Conservation (phyloP, 2,113 vertebrate genomes). For the Eublepharis macularius region DNA sequence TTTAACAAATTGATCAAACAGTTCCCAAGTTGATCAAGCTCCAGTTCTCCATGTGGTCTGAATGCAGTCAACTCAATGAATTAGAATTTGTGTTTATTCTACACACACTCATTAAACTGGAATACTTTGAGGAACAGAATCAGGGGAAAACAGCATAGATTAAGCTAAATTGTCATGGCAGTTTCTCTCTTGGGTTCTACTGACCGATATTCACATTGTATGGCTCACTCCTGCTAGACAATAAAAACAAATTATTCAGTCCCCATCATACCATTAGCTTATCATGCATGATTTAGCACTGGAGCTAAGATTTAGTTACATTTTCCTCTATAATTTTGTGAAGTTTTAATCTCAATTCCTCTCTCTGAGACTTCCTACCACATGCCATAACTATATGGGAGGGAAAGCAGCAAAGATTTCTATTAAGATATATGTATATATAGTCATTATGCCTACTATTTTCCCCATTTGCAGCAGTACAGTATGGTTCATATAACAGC, state of each 20-base stretch:
- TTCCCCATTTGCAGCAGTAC: neutral
- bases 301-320: neutral
- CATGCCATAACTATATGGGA: neutral
- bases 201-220: neutral
- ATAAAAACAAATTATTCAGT: neutral
- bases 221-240: neutral
- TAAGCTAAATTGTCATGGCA: neutral
- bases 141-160: neutral
- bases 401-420: neutral
- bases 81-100: no score
- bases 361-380: neutral
- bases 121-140: neutral
- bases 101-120: no score
- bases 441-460: neutral
- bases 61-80: no score
- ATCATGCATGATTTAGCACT: neutral
- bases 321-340: neutral
- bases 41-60: no score
- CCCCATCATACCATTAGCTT: neutral
- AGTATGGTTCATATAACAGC: neutral
- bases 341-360: neutral
- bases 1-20: no score
- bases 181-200: neutral
- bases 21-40: no score
- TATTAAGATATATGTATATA: slow-evolving; percentile 7